Base-by-base conservation (phyloP, 2,888 invertebrate species). In the Diarsia dahlii region DNA sequence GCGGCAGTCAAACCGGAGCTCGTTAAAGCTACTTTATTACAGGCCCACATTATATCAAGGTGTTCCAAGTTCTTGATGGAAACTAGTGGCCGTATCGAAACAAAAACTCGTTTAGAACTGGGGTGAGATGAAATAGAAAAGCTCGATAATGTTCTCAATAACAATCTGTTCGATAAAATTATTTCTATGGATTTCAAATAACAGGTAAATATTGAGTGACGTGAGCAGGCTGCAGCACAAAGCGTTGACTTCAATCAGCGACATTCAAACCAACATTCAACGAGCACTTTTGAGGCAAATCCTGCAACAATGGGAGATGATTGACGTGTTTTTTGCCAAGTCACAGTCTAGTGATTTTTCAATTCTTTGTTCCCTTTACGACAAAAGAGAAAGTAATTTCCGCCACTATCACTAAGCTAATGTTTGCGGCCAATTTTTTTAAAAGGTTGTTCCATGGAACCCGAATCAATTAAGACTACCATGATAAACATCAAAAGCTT, bases 321-420 rank as follows among this genome's bases (percentile, higher is more conserved):
- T 91, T 91, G 92, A 90, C 88, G 87, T 84, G 74, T 89, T 93
- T 91, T 90, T 91, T 90, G 88, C 85, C 74, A 72, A 83, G 89
- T 90, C 90, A 90, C 89, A 85, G 88, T 87, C 82, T 85, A 86
- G 80, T 90, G 88, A 85, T 90, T 91, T 93, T 91, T 88, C 86
- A 85, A 90, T 82, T 89, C 91, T 91, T 92, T 88, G 85, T 87
- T 88, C 80, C 87, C 82, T 86, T 90, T 84, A 83, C 84, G 85
- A 89, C 82, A 89, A 89, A 91, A 92, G 91, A 92, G 93, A 94
- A 93, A 94, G 94, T 89, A 84, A 87, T 87, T 86, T 84, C 85
- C 84, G 78, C 74, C 72, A 73, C 77, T 73, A 81, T 75, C 71
- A 79, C 78, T 63, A 68, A 84, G 80, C 82, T 82, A 60, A 85